phyloP scores from a whole-genome alignment of 2,888 invertebrate genomes.

The Eucera pruinosa region DNA sequence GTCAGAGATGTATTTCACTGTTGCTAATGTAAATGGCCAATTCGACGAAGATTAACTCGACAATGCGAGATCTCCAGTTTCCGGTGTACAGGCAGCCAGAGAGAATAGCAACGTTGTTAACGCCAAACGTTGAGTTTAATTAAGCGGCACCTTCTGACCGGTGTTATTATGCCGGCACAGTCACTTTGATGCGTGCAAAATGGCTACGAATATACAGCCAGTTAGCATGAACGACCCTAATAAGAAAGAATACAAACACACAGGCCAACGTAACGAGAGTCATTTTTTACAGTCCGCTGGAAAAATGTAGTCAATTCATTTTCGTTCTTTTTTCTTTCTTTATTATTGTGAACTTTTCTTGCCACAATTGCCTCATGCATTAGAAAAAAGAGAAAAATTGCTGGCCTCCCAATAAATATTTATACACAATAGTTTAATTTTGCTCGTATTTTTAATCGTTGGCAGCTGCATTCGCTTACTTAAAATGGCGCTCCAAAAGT shows the following conservation, averaged over 20 bases:
- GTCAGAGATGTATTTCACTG: neutral
- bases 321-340: no score
- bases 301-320: neutral
- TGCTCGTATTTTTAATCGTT: no score
- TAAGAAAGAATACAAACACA: neutral
- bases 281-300: neutral
- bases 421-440: no score
- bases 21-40: neutral
- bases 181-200: conserved; percentile 15
- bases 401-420: no score
- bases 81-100: neutral
- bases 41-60: conserved; percentile 19
- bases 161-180: conserved; percentile 8
- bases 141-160: conserved; percentile 19
- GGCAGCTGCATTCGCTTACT: no score
- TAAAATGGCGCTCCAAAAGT: no score
- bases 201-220: neutral
- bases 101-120: conserved; percentile 1
- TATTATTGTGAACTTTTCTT: neutral
- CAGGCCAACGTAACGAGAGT: neutral
- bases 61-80: neutral
- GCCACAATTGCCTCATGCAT: neutral
- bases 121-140: conserved; percentile 31
- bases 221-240: neutral
- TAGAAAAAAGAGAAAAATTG: no score